Evolutionary conservation across 2,797 vertebrate genomes (phyloP), one percentile per base, ranked within the genome.

Genomic region (Cheirogaleus major): DNA sequence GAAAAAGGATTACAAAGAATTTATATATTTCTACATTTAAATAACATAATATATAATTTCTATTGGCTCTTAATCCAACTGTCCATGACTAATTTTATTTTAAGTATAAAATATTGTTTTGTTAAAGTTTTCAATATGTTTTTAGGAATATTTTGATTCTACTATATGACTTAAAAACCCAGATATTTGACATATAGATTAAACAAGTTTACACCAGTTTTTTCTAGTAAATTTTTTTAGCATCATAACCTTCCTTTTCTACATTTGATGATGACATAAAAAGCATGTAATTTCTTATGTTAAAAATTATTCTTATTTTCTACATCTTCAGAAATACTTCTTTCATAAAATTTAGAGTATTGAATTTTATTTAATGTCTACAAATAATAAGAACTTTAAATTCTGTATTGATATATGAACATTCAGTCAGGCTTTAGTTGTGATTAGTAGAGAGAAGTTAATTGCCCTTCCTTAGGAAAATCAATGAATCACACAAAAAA

Each of bases 401-500:
- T 52, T 20, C 4, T 82, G 22, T 90, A 22, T 23, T 91, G 52
- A 69, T 63, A 52, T 61, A n/a, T 59, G 73, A 89, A 63, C 38
- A 91, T 50, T 92, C 57, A 87, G 65, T 22, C 13, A 89, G 45
- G 18, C 11, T 89, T 96, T 90, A 13, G 67, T 22, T 84, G 7
- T 92, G 81, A 92, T 81, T 85, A 67, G 12, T 52, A 20, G 11
- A 76, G 14, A 83, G 25, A 84, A 94, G 23, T 81, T 94, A 81
- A 90, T 91, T 93, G 48, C 6, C 23, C 35, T 84, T 92, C 52
- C 70, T 72, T 79, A 55, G 65, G 76, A 78, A 96, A 92, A 88
- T 88, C 76, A 94, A 81, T 86, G 45, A 84, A 88, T 84, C 86
- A 81, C 23, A 80, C 23, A 78, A 65, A 95, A 95, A 73, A 80